Conservation (phyloP, 37 sponge, comb jelly and placozoan genomes). For the Theonella swinhoei region DNA sequence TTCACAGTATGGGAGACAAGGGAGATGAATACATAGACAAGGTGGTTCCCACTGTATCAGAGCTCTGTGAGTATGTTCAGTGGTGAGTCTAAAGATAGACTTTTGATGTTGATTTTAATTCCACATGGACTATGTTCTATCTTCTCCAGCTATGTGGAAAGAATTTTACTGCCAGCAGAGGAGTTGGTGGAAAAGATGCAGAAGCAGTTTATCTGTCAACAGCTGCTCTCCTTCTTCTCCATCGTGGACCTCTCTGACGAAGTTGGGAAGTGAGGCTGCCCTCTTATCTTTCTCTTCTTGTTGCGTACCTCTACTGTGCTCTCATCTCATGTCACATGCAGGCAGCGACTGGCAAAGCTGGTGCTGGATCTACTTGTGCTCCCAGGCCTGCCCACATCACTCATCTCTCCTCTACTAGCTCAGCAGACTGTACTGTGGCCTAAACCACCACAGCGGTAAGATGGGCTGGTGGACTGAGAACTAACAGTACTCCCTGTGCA, state of each 20-base stretch:
- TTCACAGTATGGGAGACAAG: constrained; percentile 25
- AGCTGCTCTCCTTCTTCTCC: constrained; percentile 52
- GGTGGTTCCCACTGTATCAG: constrained; percentile 65
- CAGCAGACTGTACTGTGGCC: constrained; percentile 69
- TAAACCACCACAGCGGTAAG: constrained; percentile 36
- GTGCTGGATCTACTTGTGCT: constrained; percentile 28
- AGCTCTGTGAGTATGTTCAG: constrained; percentile 70
- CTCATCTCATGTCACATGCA: too few species aligned
- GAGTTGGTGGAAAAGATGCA: constrained; percentile 22
- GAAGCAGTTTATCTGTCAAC: constrained; percentile 57
- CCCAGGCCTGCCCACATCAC: constrained; percentile 39
- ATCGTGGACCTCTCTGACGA: constrained; percentile 77
- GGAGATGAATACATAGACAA: constrained; percentile 52
- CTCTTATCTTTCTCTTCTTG: too few species aligned
- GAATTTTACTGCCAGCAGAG: constrained; percentile 27
- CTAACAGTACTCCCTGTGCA: background rate
- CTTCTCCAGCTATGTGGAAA: constrained; percentile 30
- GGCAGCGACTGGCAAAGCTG: constrained; percentile 40
- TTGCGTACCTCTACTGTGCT: background rate
- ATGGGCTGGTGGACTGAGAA: background rate
- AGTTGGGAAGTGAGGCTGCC: constrained; percentile 72
- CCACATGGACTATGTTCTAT: background rate
- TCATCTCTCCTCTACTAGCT: constrained; percentile 38
- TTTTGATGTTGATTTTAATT: background rate
- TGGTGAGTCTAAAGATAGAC: constrained; percentile 28